Base-by-base conservation (phyloP, 2,888 invertebrate species). In the Dicycla oo region DNA sequence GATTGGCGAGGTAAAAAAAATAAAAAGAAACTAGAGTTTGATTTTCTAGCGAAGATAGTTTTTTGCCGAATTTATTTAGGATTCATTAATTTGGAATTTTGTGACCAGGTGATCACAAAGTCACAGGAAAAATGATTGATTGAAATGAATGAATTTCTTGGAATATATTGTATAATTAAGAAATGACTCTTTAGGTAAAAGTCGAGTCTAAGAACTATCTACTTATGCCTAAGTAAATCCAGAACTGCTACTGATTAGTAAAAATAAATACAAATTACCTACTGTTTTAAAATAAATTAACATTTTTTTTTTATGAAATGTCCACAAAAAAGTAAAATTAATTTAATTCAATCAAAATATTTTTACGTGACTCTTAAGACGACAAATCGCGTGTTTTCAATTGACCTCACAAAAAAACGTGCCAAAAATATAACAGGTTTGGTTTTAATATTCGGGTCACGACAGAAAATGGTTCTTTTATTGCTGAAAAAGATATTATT, bases 371-470 rank as follows among this genome's bases (percentile, higher is more conserved):
- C 34, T 45, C 43, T 40, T 63, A 43, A 30, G 65, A n/a, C 61
- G n/a, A 38, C 61, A 68, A 69, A 78, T 70, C 51, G 70, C 64
- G 64, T 43, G 23, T 53, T 70, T 61, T 60, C 64, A 74, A 79
- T 70, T 58, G 57, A 61, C 53, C 67, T 63, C 43, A 64, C n/a
- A 34, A 68, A 70, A n/a, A 73, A 61, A 53, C 23, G 53, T 26
- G 47, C 53, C 40, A 54, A 67, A 67, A 78, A 61, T 53, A 53
- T 45, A 23, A 40, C 7, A 49, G 43, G 7, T 34, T 51, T 58
- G 51, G 30, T 69, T 54, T 63, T 73, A 66, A 38, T 40, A 78
- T 66, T 63, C 69, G 10, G 30, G 30, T 53, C 65, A 78, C 56
- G 56, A 23, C 18, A 47, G 53, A 65, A 73, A 77, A 64, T 56